These are phyloP conservation scores for Hassar affinis DNA, from an alignment of 2,113 vertebrate species.

Conservation along the genomic window DNA sequence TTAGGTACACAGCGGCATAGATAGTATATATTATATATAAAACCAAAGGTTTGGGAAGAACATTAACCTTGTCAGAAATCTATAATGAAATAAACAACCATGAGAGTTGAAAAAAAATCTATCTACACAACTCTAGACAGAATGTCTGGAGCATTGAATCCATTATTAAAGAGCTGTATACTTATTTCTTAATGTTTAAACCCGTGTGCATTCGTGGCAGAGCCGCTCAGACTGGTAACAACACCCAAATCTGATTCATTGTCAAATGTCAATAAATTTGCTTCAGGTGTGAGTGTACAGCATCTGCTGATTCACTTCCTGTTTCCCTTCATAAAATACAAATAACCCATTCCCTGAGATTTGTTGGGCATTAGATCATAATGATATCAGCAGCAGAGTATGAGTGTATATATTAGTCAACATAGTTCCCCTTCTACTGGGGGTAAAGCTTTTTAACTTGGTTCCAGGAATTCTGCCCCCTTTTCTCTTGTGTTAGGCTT, in stretches of 20 bases:
- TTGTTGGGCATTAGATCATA: constrained; percentile 54
- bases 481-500: background rate
- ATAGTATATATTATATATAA: background rate
- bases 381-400: constrained; percentile 33
- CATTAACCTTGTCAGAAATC: background rate
- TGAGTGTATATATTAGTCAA: background rate
- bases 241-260: background rate
- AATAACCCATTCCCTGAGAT: constrained; percentile 63
- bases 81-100: background rate
- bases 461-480: background rate
- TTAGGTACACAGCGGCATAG: background rate
- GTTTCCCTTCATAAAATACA: constrained; percentile 15
- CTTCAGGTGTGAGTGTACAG: background rate
- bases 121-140: background rate
- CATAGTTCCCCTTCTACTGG: background rate
- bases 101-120: background rate
- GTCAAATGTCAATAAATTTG: background rate
- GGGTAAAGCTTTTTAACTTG: background rate
- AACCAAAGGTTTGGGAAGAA: background rate
- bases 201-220: no score
- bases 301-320: background rate
- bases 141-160: constrained; percentile 12
- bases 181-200: background rate
- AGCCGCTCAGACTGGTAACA: no score
- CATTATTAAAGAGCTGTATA: constrained; percentile 16